Evolutionary conservation across 2,797 vertebrate species (phyloP), one percentile per base, ranked within the genome.

Genomic region (Falco naumanni): DNA sequence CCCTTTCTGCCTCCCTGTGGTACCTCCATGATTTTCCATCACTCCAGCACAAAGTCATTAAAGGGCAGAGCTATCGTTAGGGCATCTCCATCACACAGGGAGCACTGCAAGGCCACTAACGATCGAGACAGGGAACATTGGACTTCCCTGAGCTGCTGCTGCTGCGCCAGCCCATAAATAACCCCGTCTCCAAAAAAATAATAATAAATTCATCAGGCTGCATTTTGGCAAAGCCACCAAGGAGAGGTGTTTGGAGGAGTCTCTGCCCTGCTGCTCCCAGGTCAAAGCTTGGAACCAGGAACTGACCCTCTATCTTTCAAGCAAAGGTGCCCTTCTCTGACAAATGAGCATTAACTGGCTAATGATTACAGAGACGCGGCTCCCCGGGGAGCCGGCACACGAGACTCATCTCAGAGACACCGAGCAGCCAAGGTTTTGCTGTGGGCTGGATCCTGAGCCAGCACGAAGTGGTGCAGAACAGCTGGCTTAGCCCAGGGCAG

Each of bases 41-140:
- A 71, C 68, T 93, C 89, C 19, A 75, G 84, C 71, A 95, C 91
- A 91, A 96, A 94, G 92, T 90, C 93, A 80, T 96, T 95, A 92
- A 83, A 89, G 90, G 92, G 75, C 89, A 95, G 89, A 92, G 84
- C 84, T 87, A 93, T 90, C 61, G 3, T 65, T 87, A 93, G 90
- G 87, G 78, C 95, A 90, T 85, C 95, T 80, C 95, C 68, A 87
- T 92, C 91, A 92, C 96, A 74, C 75, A 87, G 91, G 74, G 93
- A 95, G 66, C 92, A 83, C 84, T 80, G 87, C 90, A 78, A 95
- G 93, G 92, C 93, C 95, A 89, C 68, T 65, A 94, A 95, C 64
- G 78, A 95, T 95, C 70, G 37, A 93, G 88, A 83, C 90, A 92
- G 93, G 60, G 81, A 87, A 89, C 94, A 93, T 29, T 9, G 70